Base-by-base conservation (phyloP, 92 coral and sea anemone genomes). In the Chrysogorgia sp. region DNA sequence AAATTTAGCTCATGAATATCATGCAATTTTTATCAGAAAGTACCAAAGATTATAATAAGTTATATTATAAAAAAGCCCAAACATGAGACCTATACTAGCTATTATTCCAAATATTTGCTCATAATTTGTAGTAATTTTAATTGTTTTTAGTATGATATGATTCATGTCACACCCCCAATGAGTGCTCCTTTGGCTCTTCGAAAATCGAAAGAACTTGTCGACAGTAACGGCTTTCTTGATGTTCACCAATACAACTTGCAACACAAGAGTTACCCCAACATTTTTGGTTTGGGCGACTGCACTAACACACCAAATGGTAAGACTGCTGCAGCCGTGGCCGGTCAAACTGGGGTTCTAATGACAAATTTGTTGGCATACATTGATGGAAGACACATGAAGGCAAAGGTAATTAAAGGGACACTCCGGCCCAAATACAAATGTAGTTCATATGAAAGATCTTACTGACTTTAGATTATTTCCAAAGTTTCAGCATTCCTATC, bases 291-390 rank as follows among this genome's bases (percentile, higher is more conserved):
- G 60, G 99, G 99, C 7, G 99, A 96, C 75, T 96, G 99, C 32
- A 81, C 93, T 19, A 96, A 96, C 67, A 89, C 99, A 5, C 99
- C 99, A 20, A 96, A 96, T 78, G 99, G 99, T 32, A 96, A 96
- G 71, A 96, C 99, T 0, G 99, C 97, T 9, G 99, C 99, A 25
- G 99, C 99, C 7, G 99, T 96, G 9, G 99, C 99, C n/a, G 99
- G 99, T 4, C 99, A 96, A 86, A 60, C 90, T 29, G 99, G 99
- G 35, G 99, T 96, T 3, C 71, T 92, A 75, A 92, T 92, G 81
- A 79, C 85, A 24, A 96, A 96, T 78, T 85, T 96, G 68, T 89
- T 84, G 70, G 92, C 92, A 5, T 83, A 87, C 2, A 34, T 96
- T 2, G 92, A 91, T 23, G 97, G 97, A 32, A 83, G 84, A n/a